phyloP scores from a whole-genome alignment of 2,797 vertebrate genomes.

The Sylvia borin region DNA sequence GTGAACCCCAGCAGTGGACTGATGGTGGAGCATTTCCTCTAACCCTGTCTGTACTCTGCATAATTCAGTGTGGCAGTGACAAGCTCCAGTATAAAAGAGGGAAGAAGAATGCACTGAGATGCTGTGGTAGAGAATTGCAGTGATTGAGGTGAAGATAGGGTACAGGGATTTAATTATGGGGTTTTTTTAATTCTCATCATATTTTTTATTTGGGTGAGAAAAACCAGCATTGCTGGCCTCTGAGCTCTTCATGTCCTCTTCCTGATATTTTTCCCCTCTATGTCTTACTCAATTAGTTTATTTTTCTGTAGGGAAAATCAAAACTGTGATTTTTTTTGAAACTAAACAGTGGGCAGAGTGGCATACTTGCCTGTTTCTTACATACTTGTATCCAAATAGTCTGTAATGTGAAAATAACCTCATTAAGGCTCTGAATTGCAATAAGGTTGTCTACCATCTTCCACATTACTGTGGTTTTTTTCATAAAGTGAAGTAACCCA shows the following conservation, averaged over 20 bases:
- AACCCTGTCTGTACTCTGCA: neutral
- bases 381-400: neutral
- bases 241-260: neutral
- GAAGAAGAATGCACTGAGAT: neutral
- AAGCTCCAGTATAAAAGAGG: neutral
- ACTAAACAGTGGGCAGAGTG: neutral
- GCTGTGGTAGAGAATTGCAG: neutral
- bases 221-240: neutral
- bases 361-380: neutral
- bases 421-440: neutral
- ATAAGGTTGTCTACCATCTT: neutral
- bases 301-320: neutral
- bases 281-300: neutral
- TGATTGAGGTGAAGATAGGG: neutral
- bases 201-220: neutral
- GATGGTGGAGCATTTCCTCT: neutral
- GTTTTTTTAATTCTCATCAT: neutral
- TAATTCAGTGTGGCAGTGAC: neutral
- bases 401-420: neutral
- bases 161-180: neutral
- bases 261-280: accelerated
- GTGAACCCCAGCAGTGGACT: neutral
- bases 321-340: neutral
- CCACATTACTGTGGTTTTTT: neutral
- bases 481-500: neutral